phyloP scores from a whole-genome alignment of 2,113 vertebrate species.

The Platysternon megacephalum region DNA sequence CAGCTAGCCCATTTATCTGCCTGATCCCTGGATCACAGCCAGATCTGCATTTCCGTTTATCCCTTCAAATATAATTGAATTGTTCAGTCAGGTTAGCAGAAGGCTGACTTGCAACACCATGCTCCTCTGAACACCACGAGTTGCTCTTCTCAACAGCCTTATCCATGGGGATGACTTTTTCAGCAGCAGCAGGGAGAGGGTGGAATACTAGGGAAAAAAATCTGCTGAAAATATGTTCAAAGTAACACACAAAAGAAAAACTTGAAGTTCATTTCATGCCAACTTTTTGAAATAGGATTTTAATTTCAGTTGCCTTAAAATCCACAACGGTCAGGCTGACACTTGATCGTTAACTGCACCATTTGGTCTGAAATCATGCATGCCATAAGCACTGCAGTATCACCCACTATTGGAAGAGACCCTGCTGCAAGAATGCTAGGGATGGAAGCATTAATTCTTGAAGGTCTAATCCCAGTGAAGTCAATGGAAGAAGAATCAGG shows the following conservation, averaged over 20 bases:
- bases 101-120: slow-evolving; percentile 17
- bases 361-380: background rate
- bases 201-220: slow-evolving; percentile 50
- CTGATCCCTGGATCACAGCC: slow-evolving; percentile 35
- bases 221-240: slow-evolving; percentile 61
- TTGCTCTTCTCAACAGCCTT: slow-evolving; percentile 39
- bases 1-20: slow-evolving; percentile 63
- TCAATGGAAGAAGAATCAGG: background rate
- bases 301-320: slow-evolving; percentile 70
- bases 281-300: slow-evolving; percentile 52
- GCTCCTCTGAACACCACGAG: slow-evolving; percentile 2
- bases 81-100: slow-evolving; percentile 49
- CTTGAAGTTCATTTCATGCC: slow-evolving; percentile 60
- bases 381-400: background rate
- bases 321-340: slow-evolving; percentile 54
- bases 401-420: background rate
- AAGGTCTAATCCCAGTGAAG: background rate
- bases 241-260: slow-evolving; percentile 35
- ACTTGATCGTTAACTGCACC: slow-evolving; percentile 73
- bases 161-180: slow-evolving; percentile 56
- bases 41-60: slow-evolving; percentile 66
- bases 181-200: slow-evolving; percentile 44
- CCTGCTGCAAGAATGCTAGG: background rate
- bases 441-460: background rate
- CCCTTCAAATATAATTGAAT: slow-evolving; percentile 41